These are phyloP conservation scores for Mallotus villosus DNA, from an alignment of 2,797 vertebrate species.

Conservation along the genomic window DNA sequence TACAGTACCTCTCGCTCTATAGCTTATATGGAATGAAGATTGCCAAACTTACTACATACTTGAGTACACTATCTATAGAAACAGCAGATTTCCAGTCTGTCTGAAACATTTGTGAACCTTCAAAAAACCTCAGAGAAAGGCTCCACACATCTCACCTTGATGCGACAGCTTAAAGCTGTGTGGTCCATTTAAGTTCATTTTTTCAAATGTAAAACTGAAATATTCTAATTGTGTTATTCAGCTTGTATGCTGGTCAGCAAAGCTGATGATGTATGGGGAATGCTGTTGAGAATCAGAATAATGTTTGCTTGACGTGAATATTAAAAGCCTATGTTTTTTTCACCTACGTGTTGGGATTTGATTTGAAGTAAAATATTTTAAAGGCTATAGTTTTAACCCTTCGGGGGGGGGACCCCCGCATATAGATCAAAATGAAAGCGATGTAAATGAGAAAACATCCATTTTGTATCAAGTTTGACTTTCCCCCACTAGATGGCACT, in stretches of 20 bases:
- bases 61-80: too few relatives aligned
- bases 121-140: background rate
- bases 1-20: too few relatives aligned
- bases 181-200: slow-evolving; percentile 1
- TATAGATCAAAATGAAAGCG: background rate
- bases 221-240: slow-evolving; percentile 35
- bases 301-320: slow-evolving; percentile 17
- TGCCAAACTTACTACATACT: too few relatives aligned
- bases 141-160: too few relatives aligned
- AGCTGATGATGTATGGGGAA: slow-evolving; percentile 55
- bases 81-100: background rate
- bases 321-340: slow-evolving; percentile 34
- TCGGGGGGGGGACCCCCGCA: background rate
- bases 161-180: background rate
- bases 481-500: background rate
- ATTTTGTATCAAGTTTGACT: background rate
- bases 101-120: background rate
- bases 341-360: slow-evolving; percentile 15
- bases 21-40: too few relatives aligned
- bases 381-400: background rate
- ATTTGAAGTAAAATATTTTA: background rate
- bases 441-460: background rate
- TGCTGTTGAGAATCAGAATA: slow-evolving; percentile 7
- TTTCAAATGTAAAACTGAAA: slow-evolving; percentile 5
- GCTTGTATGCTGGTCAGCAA: slow-evolving; percentile 78